Evolutionary conservation across 1,140 invertebrate species (phyloP), one percentile per base, ranked within the genome.

Genomic region (Lethrus apterus): DNA sequence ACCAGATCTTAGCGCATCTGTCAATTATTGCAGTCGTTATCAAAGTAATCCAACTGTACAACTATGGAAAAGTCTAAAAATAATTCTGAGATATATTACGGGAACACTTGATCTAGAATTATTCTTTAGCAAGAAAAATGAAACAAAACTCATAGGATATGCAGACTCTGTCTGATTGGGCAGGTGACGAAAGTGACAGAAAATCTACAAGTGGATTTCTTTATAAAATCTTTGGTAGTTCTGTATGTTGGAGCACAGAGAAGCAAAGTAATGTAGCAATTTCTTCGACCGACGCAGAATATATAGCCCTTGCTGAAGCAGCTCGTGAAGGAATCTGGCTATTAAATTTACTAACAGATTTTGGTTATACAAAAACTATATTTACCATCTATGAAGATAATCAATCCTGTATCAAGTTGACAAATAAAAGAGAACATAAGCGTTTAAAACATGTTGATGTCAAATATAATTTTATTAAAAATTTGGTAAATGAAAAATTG

Each of bases 161-260:
- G 62, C 62, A 8, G 68, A 71, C 54, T 54, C 67, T 3, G 64
- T 54, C 67, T 3, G 64, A 72, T 52, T 71, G 66, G 63, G 67
- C 51, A 14, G 57, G 48, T 4, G 55, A 65, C 31, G 50, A 4
- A 4, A 11, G 48, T 9, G 61, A 69, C 23, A 55, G 65, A 33
- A 67, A 62, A 51, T 70, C 65, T 17, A 70, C 62, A 18, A 62
- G 60, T 11, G 66, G 66, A 4, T 67, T 54, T 44, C 38, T 59
- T 18, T 65, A 69, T 51, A 52, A 55, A 49, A 17, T 57, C 9
- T 32, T 47, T 45, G 42, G 47, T 14, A 26, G 26, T 45, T 42
- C 47, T 7, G 36, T 57, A 15, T 30, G 11, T 40, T 58, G 56
- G 56, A 35, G 10, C 3, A 32, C 44, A 14, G 8, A 31, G 11